phyloP scores from a whole-genome alignment of 2,797 vertebrate species.

The Diplodus puntazzo region DNA sequence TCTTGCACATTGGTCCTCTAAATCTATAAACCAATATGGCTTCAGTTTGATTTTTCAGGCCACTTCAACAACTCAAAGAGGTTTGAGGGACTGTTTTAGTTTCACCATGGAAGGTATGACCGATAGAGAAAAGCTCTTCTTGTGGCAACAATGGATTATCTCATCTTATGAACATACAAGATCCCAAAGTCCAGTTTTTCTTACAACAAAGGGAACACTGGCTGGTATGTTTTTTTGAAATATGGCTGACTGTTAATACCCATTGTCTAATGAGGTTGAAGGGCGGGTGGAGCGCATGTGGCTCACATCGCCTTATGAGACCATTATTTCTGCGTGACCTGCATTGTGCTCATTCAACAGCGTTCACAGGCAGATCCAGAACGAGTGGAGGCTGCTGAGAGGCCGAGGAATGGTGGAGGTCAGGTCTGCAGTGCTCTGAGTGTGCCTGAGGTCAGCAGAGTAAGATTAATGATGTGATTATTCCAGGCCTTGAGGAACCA shows the following conservation, averaged over 20 bases:
- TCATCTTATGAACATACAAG: conserved; percentile 1
- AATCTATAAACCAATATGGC: no score
- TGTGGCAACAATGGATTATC: conserved; percentile 58
- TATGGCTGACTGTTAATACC: conserved; percentile 28
- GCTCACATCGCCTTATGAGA: conserved; percentile 31
- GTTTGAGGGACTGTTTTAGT: background rate
- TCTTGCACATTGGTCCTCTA: no score
- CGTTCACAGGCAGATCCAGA: conserved; percentile 38
- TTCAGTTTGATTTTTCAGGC: no score
- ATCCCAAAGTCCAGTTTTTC: conserved; percentile 2
- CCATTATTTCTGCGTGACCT: conserved; percentile 68
- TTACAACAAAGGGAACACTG: background rate
- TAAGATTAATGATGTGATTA: conserved; percentile 32
- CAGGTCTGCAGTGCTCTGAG: conserved; percentile 12
- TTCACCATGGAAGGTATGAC: background rate
- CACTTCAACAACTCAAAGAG: background rate
- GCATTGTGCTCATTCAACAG: conserved; percentile 51
- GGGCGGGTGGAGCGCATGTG: background rate
- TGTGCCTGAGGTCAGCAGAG: conserved; percentile 21
- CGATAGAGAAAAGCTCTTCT: conserved; percentile 22
- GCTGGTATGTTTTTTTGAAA: conserved; percentile 24
- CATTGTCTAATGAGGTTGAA: conserved; percentile 34
- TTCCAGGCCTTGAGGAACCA: conserved; percentile 49
- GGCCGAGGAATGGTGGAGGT: conserved; percentile 20
- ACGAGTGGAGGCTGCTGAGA: conserved; percentile 18